Evolutionary conservation across 2,888 invertebrate species (phyloP).

Genomic region (Smittia aterrima): DNA sequence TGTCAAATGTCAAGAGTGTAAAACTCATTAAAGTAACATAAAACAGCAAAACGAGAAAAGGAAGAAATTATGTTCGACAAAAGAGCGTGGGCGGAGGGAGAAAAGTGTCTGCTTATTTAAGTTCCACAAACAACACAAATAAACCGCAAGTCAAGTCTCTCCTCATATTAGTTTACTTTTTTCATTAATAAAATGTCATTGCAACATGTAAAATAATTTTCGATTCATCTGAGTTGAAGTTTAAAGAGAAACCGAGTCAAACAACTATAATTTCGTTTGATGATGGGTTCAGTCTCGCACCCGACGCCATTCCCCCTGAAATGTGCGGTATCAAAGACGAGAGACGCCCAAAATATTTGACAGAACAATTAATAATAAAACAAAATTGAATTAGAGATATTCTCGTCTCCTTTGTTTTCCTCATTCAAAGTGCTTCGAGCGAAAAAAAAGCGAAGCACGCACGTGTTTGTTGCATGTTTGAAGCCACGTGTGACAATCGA

Average conservation of each 20-base stretch:
- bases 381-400: conserved; percentile 21
- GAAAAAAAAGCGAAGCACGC: background rate
- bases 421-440: background rate
- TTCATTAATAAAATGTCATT: conserved; percentile 8
- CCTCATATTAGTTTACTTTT: background rate
- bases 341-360: conserved; percentile 26
- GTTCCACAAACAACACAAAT: background rate
- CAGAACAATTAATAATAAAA: conserved; percentile 29
- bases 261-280: conserved; percentile 3
- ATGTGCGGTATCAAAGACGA: background rate
- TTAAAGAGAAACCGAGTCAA: no score
- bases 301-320: background rate
- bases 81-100: background rate
- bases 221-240: background rate
- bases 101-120: background rate
- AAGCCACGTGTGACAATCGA: conserved; percentile 37
- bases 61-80: background rate
- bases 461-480: conserved; percentile 26
- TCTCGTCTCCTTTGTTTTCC: conserved; percentile 5
- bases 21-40: conserved; percentile 24
- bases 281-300: background rate
- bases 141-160: background rate
- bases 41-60: conserved; percentile 2
- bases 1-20: conserved; percentile 37
- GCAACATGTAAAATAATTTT: background rate